Conservation (phyloP, 2,888 invertebrate species). For the Torymus tubicola region DNA sequence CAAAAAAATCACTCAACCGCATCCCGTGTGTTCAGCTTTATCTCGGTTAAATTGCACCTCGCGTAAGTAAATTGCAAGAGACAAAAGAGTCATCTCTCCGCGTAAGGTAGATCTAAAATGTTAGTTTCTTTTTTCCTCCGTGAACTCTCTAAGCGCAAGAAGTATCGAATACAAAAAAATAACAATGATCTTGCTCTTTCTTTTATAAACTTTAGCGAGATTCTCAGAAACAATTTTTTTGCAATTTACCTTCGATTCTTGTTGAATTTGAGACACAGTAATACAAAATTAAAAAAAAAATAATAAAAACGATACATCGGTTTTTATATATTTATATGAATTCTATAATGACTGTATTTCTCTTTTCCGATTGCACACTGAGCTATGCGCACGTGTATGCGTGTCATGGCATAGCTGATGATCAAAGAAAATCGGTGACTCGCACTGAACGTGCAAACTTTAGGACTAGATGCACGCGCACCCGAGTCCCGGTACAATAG, state of each 20-base stretch:
- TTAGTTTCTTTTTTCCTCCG: not conserved
- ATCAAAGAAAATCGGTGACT: not conserved
- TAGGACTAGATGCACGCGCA: conserved; percentile 48
- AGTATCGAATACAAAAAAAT: not conserved
- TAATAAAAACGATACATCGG: conserved; percentile 15
- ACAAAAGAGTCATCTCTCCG: conserved; percentile 5
- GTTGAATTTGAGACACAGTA: conserved; percentile 19
- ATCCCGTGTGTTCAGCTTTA: conserved; percentile 6
- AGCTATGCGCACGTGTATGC: not conserved
- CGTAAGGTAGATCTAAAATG: conserved; percentile 7
- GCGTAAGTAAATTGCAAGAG: conserved; percentile 1
- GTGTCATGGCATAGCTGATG: not conserved
- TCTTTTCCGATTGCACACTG: not conserved
- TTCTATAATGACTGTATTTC: not conserved
- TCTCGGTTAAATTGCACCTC: conserved; percentile 12
- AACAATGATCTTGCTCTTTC: not conserved
- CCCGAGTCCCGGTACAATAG: not conserved
- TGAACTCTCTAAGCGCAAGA: not conserved
- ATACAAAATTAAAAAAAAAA: conserved; percentile 14
- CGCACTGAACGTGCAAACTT: conserved; percentile 29
- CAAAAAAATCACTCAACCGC: conserved; percentile 30
- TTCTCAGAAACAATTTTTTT: conserved; percentile 25
- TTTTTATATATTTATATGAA: not conserved
- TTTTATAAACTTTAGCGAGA: conserved; percentile 24
- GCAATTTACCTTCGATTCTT: conserved; percentile 10